Evolutionary conservation across 1,140 invertebrate species (phyloP).

Genomic region (Phocides pigmalion): DNA sequence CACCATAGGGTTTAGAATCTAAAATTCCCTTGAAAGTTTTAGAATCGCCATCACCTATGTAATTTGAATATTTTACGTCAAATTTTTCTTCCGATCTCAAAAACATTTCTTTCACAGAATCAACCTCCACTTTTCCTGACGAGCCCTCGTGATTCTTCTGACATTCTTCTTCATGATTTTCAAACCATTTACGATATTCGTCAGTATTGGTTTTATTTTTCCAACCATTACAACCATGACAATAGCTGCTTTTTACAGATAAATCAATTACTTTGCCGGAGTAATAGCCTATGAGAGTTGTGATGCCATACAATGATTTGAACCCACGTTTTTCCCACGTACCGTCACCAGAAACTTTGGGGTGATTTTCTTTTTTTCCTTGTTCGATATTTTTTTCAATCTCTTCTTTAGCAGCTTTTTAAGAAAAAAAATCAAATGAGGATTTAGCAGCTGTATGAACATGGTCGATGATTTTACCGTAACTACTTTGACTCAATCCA

Average conservation of each 20-base stretch:
- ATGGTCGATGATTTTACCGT: no score
- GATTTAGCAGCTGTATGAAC: no score
- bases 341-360: not conserved
- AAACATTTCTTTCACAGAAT: slow-evolving; percentile 12
- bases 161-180: slow-evolving; percentile 12
- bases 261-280: no score
- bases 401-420: not conserved
- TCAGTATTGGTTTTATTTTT: slow-evolving; percentile 8
- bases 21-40: no score
- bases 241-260: not conserved
- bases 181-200: not conserved
- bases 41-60: no score
- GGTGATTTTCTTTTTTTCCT: not conserved
- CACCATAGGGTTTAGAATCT: no score
- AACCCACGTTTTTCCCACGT: not conserved
- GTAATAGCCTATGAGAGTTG: no score
- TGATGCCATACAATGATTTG: no score
- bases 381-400: not conserved
- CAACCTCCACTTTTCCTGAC: slow-evolving; percentile 18
- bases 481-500: no score
- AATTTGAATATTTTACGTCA: not conserved
- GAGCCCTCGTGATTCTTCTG: slow-evolving; percentile 8
- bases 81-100: not conserved
- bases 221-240: slow-evolving; percentile 3
- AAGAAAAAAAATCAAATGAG: no score